Conservation (phyloP, 2,888 invertebrate genomes). For the Camptogramma bilineatum region DNA sequence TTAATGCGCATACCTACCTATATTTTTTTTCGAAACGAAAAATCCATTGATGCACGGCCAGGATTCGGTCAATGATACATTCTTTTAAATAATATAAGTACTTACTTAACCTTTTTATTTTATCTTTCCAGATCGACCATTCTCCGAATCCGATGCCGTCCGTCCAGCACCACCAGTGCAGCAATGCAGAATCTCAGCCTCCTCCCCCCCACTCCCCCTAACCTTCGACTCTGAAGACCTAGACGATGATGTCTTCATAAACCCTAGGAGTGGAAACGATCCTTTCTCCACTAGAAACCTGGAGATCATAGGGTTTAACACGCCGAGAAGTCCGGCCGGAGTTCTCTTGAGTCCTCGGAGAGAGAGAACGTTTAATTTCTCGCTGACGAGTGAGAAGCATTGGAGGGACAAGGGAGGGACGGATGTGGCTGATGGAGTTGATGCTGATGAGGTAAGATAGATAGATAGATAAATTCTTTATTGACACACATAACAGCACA, state of each 20-base stretch:
- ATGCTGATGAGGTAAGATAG: constrained; percentile 75
- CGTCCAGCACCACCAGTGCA: constrained; percentile 57
- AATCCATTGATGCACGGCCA: too few species aligned
- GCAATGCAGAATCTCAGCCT: constrained; percentile 71
- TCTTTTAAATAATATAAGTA: too few species aligned
- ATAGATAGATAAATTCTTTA: too few species aligned
- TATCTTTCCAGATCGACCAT: constrained; percentile 69
- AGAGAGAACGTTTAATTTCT: constrained; percentile 75
- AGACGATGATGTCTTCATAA: constrained; percentile 80
- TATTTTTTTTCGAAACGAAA: too few species aligned
- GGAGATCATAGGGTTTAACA: constrained; percentile 72
- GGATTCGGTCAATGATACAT: too few species aligned
- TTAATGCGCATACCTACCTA: too few species aligned
- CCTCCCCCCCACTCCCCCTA: constrained; percentile 71
- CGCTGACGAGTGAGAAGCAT: constrained; percentile 76
- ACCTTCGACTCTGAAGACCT: constrained; percentile 70
- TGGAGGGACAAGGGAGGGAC: constrained; percentile 82
- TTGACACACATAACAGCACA: too few species aligned
- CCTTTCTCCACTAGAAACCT: constrained; percentile 73
- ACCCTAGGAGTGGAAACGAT: constrained; percentile 71
- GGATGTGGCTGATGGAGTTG: constrained; percentile 71
- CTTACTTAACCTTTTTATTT: too few species aligned
- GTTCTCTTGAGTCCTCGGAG: constrained; percentile 73
- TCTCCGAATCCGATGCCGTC: constrained; percentile 74
- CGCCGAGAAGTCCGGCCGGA: constrained; percentile 75